phyloP scores from a whole-genome alignment of 2,797 vertebrate genomes.

The Cryptoblepharus egeriae region DNA sequence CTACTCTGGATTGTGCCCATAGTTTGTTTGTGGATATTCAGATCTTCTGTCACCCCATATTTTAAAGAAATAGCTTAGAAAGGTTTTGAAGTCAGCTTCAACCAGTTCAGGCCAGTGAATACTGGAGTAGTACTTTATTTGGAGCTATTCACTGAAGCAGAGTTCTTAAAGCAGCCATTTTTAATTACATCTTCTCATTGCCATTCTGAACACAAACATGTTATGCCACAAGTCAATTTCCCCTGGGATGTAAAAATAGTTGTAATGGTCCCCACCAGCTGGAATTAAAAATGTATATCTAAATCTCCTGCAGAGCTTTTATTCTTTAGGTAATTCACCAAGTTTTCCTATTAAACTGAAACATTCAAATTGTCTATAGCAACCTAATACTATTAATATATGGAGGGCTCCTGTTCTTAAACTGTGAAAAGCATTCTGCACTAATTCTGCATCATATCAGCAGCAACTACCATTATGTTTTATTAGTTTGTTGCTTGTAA shows the following conservation, averaged over 20 bases:
- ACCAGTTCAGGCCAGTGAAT: not conserved
- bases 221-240: constrained; percentile 71
- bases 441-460: too few species aligned
- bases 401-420: constrained; percentile 31
- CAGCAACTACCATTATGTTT: constrained; percentile 8
- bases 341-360: constrained; percentile 38
- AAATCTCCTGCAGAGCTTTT: constrained; percentile 46
- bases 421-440: constrained; percentile 22
- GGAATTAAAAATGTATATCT: constrained; percentile 62
- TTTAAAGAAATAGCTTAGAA: not conserved
- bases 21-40: not conserved
- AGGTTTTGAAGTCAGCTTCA: not conserved
- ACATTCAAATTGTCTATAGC: constrained; percentile 24
- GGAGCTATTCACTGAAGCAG: constrained; percentile 70
- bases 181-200: constrained; percentile 79
- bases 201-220: constrained; percentile 63
- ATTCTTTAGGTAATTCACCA: constrained; percentile 39
- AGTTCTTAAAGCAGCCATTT: constrained; percentile 70
- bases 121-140: constrained; percentile 51
- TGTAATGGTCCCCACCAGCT: constrained; percentile 47
- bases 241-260: constrained; percentile 66
- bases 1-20: too few species aligned
- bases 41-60: not conserved
- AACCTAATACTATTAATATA: constrained; percentile 5
- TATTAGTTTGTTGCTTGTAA: not conserved